These are phyloP conservation scores for Hypsopygia costalis DNA, from an alignment of 2,888 invertebrate genomes.

Conservation along the genomic window DNA sequence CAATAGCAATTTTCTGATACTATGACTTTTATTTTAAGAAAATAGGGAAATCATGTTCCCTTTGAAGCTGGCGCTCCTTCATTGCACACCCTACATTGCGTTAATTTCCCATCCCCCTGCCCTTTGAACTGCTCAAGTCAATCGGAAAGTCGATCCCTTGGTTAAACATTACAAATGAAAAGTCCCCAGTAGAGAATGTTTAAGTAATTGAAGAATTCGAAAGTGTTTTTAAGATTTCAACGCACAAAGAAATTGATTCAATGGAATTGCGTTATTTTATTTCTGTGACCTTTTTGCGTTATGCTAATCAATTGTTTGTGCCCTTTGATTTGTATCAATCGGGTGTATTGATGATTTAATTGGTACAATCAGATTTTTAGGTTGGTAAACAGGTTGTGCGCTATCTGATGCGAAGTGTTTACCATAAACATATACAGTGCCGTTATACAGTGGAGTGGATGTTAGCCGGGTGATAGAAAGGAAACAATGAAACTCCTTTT, in stretches of 20 bases:
- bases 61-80: slow-evolving; percentile 66
- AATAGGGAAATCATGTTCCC: slow-evolving; percentile 65
- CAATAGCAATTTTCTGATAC: slow-evolving; percentile 26
- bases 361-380: too few species aligned
- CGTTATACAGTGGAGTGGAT: too few species aligned
- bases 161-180: slow-evolving; percentile 78
- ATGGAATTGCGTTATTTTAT: slow-evolving; percentile 5
- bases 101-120: slow-evolving; percentile 65
- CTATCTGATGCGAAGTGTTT: too few species aligned
- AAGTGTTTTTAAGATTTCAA: slow-evolving; percentile 68
- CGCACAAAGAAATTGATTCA: slow-evolving; percentile 46
- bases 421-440: too few species aligned
- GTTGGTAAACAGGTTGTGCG: too few species aligned
- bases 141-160: slow-evolving; percentile 76
- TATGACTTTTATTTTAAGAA: slow-evolving; percentile 53
- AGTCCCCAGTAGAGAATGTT: slow-evolving; percentile 68
- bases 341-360: too few species aligned
- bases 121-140: slow-evolving; percentile 77
- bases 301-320: background rate
- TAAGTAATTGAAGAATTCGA: slow-evolving; percentile 73
- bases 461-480: too few species aligned
- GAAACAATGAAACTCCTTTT: too few species aligned
- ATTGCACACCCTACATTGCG: slow-evolving; percentile 68
- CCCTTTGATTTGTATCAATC: slow-evolving; percentile 27
- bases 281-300: background rate